Evolutionary conservation across 2,888 invertebrate species (phyloP).

Genomic region (Periphyllus acericola): DNA sequence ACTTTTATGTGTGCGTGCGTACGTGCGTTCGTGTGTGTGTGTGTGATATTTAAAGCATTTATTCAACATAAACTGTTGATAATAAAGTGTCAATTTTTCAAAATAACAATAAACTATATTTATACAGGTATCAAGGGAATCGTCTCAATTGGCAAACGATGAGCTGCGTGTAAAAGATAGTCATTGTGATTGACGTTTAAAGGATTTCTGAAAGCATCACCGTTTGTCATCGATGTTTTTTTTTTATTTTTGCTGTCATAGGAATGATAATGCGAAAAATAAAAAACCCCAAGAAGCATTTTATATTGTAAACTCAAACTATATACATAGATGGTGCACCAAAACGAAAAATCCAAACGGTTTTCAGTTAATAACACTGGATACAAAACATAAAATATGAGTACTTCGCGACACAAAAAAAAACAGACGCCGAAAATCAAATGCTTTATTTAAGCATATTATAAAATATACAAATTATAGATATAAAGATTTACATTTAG

Average conservation of each 20-base stretch:
- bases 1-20: not conserved
- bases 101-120: conserved; percentile 4
- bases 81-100: not conserved
- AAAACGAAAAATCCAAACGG: too few relatives aligned
- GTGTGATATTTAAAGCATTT: not conserved
- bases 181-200: conserved; percentile 7
- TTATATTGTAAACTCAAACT: too few relatives aligned
- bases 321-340: too few relatives aligned
- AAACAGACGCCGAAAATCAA: too few relatives aligned
- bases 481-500: too few relatives aligned
- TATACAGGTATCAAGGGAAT: not conserved
- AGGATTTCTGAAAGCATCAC: not conserved
- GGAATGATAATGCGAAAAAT: not conserved
- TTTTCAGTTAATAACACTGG: too few relatives aligned
- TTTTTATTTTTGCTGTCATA: not conserved
- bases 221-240: not conserved
- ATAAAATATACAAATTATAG: too few relatives aligned
- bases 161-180: not conserved
- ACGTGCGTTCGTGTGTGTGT: too few relatives aligned
- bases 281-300: not conserved
- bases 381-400: too few relatives aligned
- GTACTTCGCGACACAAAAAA: too few relatives aligned
- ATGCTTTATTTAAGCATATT: too few relatives aligned
- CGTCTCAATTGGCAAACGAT: not conserved
- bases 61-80: too few relatives aligned